A percentile compares a stretch with the other conserved stretches of the same genome.
phyloP scores from a whole-genome alignment of 2,113 vertebrate species.

The Nothocercus julius region DNA sequence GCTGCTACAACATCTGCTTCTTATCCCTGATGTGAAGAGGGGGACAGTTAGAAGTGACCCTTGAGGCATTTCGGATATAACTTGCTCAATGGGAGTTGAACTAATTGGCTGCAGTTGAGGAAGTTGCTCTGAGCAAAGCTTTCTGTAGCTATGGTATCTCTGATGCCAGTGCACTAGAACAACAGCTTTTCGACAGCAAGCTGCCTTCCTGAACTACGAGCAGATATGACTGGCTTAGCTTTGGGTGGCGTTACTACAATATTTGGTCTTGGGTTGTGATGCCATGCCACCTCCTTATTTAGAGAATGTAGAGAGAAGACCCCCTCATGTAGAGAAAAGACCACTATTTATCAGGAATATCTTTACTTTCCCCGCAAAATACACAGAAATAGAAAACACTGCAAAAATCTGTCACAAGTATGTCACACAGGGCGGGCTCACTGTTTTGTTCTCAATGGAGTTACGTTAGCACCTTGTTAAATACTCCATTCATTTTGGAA shows the following conservation, averaged over 20 bases:
- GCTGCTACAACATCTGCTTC: neutral
- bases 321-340: neutral
- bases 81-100: fast-evolving
- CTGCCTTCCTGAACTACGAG: neutral
- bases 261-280: neutral
- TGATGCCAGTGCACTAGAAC: neutral
- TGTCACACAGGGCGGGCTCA: neutral
- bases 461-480: slow-evolving; percentile 44
- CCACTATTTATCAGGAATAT: neutral
- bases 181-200: neutral
- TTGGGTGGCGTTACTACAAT: fast-evolving
- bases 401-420: neutral
- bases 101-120: neutral
- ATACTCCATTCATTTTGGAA: slow-evolving; percentile 50
- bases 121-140: neutral
- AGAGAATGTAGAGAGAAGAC: too few relatives aligned
- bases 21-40: neutral
- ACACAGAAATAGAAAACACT: neutral
- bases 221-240: neutral
- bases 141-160: neutral
- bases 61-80: neutral
- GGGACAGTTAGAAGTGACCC: neutral
- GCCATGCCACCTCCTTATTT: neutral
- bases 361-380: neutral
- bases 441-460: neutral